Conservation (phyloP, 1,140 invertebrate genomes). For the Macrocentrus cingulum region DNA sequence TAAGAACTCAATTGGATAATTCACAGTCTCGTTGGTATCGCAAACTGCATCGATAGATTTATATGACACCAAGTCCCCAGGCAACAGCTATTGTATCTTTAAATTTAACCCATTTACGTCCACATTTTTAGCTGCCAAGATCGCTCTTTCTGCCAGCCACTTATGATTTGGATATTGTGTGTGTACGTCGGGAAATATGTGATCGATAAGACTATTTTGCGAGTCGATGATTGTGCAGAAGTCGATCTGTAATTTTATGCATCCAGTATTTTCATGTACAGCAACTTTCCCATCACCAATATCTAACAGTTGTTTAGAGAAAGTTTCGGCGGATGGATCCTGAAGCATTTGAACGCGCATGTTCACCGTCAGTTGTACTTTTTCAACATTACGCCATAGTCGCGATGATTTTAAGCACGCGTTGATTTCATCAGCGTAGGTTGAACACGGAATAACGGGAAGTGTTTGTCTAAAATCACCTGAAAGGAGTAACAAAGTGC, state of each 20-base stretch:
- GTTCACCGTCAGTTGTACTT: slow-evolving; percentile 48
- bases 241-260: too few relatives aligned
- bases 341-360: slow-evolving; percentile 49
- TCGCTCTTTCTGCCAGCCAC: too few relatives aligned
- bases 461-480: slow-evolving; percentile 59
- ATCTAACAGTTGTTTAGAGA: slow-evolving; percentile 45
- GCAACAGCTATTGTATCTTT: slow-evolving; percentile 47
- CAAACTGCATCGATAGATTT: too few relatives aligned
- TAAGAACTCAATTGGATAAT: too few relatives aligned
- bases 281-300: too few relatives aligned
- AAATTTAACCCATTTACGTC: too few relatives aligned
- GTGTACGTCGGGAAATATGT: slow-evolving; percentile 48
- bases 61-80: slow-evolving; percentile 47
- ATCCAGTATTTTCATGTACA: slow-evolving; percentile 32
- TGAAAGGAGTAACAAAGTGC: slow-evolving; percentile 37
- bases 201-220: too few relatives aligned
- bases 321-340: slow-evolving; percentile 44
- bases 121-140: too few relatives aligned
- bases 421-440: slow-evolving; percentile 37
- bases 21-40: too few relatives aligned
- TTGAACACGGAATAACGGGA: slow-evolving; percentile 50
- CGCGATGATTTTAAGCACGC: slow-evolving; percentile 47
- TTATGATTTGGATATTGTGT: slow-evolving; percentile 32
- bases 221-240: too few relatives aligned
- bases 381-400: slow-evolving; percentile 40